Conservation (phyloP, 2,888 invertebrate genomes). For the Acrobeloides nanus region DNA sequence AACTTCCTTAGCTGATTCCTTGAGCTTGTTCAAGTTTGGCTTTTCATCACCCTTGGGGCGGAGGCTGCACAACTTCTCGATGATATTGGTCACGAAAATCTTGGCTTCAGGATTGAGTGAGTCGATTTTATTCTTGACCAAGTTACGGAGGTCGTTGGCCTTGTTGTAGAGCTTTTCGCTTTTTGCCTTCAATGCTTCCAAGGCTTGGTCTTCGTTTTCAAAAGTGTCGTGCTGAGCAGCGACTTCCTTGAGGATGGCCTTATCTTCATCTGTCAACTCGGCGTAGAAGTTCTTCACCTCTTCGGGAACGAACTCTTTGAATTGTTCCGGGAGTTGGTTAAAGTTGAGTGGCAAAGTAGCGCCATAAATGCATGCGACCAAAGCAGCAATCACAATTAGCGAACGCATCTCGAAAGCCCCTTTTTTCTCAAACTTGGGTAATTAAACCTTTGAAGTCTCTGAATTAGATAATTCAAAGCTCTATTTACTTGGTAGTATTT, state of each 20-base stretch:
- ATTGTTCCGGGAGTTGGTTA: conserved; percentile 44
- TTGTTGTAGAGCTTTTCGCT: conserved; percentile 28
- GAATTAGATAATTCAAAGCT: no score
- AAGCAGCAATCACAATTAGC: conserved; percentile 23
- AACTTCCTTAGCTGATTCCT: conserved; percentile 24
- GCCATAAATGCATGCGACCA: conserved; percentile 25
- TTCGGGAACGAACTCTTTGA: conserved; percentile 46
- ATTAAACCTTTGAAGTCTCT: no score
- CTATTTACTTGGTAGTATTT: no score
- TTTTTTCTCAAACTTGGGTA: no score
- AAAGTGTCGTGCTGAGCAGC: conserved; percentile 32
- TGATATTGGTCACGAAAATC: conserved; percentile 38
- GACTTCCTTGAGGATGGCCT: conserved; percentile 41
- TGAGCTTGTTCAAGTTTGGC: conserved; percentile 38
- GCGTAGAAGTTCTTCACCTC: conserved; percentile 48
- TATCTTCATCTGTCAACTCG: conserved; percentile 44
- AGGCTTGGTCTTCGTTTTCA: conserved; percentile 33
- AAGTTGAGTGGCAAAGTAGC: conserved; percentile 34
- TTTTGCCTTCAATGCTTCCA: conserved; percentile 44
- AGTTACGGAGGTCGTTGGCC: conserved; percentile 21
- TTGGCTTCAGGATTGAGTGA: conserved; percentile 40
- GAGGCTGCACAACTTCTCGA: conserved; percentile 39
- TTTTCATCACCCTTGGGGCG: conserved; percentile 41
- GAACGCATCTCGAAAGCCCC: no score
- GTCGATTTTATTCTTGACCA: conserved; percentile 36